Evolutionary conservation across 2,888 invertebrate genomes (phyloP).

Genomic region (Heliconius aoede): DNA sequence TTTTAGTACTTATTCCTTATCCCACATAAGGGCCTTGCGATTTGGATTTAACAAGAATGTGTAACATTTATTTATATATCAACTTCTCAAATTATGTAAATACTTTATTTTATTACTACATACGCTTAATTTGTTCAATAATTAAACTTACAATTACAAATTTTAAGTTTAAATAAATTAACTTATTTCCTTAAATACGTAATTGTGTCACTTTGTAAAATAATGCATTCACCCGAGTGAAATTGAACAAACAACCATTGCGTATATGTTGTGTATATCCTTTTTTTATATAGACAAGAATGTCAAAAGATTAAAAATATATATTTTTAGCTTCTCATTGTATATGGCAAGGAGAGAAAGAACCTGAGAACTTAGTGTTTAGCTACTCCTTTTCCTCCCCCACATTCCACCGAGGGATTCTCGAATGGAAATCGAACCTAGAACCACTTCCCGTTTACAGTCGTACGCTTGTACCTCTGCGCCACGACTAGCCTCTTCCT

Average conservation of each 20-base stretch:
- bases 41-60: conserved; percentile 28
- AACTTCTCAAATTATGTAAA: conserved; percentile 18
- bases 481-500: too few species aligned
- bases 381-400: not conserved
- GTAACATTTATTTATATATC: conserved; percentile 15
- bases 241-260: not conserved
- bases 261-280: too few species aligned
- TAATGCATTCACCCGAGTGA: too few species aligned
- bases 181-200: not conserved
- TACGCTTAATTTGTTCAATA: conserved; percentile 11
- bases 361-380: not conserved
- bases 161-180: not conserved
- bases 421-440: too few species aligned
- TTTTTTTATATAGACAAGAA: not conserved
- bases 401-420: too few species aligned
- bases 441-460: too few species aligned
- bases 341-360: not conserved
- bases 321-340: not conserved
- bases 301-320: not conserved
- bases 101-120: conserved; percentile 10
- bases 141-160: conserved; percentile 14
- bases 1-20: conserved; percentile 33
- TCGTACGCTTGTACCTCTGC: not conserved
- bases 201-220: too few species aligned
- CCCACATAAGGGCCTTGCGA: conserved; percentile 35